Percentiles rank a stretch among this genome's conserved stretches.
These are phyloP conservation scores for Pinctada fucata DNA, from an alignment of 2,888 invertebrate genomes.

Conservation along the genomic window DNA sequence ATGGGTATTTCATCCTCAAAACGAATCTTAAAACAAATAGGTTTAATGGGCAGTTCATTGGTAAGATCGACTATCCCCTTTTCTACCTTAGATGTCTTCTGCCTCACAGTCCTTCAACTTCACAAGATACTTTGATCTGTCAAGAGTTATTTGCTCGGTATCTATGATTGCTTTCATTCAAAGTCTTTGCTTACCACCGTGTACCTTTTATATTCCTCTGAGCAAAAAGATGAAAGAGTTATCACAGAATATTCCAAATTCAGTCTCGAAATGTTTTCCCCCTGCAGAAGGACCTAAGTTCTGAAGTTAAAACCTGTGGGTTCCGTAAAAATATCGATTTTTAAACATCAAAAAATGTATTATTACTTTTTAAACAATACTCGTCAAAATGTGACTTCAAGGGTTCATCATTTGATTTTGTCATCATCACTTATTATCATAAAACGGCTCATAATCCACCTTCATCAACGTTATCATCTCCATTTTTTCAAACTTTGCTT, in stretches of 20 bases:
- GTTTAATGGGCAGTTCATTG: slow-evolving; percentile 3
- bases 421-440: too few relatives aligned
- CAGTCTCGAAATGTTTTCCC: background rate
- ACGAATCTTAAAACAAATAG: background rate
- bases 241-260: background rate
- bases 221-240: background rate
- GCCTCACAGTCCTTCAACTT: slow-evolving; percentile 7
- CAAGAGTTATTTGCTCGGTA: slow-evolving; percentile 18
- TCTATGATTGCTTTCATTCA: slow-evolving; percentile 19
- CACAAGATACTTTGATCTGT: slow-evolving; percentile 18
- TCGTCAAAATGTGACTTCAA: too few relatives aligned
- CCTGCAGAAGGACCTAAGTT: too few relatives aligned
- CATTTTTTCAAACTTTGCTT: too few relatives aligned
- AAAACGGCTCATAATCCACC: too few relatives aligned
- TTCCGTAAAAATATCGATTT: too few relatives aligned
- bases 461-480: too few relatives aligned
- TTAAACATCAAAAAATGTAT: too few relatives aligned
- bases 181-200: slow-evolving; percentile 2
- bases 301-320: background rate
- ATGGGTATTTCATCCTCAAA: background rate
- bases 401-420: too few relatives aligned
- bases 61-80: background rate
- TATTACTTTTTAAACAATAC: too few relatives aligned
- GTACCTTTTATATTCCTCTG: background rate
- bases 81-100: slow-evolving; percentile 3